phyloP scores from a whole-genome alignment of 2,888 invertebrate genomes.

The Caenorhabditis wallacei region DNA sequence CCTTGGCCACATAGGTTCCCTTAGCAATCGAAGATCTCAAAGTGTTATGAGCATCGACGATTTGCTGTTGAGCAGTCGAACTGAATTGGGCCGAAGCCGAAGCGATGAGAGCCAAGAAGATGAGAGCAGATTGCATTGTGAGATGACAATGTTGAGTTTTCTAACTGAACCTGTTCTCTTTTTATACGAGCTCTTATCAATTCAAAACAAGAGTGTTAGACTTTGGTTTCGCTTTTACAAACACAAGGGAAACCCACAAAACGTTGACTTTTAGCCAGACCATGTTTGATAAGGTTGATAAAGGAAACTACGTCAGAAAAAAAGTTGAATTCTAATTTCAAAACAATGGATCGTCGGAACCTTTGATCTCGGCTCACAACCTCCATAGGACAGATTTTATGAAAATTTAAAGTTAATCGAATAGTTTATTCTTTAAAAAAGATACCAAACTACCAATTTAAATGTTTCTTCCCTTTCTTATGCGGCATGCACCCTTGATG shows the following conservation, averaged over 20 bases:
- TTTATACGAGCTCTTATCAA: not conserved
- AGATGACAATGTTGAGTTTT: slow-evolving; percentile 5
- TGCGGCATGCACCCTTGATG: slow-evolving; percentile 43
- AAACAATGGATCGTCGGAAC: too few relatives aligned
- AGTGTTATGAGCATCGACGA: slow-evolving; percentile 21
- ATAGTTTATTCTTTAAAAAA: too few relatives aligned
- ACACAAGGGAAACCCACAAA: too few relatives aligned
- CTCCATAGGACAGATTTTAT: too few relatives aligned
- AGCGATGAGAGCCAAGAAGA: slow-evolving; percentile 17
- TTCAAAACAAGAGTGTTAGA: too few relatives aligned
- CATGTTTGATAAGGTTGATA: too few relatives aligned
- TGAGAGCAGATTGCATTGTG: slow-evolving; percentile 19
- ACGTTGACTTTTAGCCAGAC: too few relatives aligned
- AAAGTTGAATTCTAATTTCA: too few relatives aligned
- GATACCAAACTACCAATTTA: slow-evolving; percentile 40
- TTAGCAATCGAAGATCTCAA: slow-evolving; percentile 23
- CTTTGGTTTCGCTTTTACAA: too few relatives aligned
- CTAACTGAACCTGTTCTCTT: not conserved
- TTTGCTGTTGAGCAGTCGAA: slow-evolving; percentile 19
- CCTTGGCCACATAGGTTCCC: slow-evolving; percentile 14
- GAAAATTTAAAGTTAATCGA: too few relatives aligned
- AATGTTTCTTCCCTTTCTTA: slow-evolving; percentile 59
- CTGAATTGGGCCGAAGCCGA: slow-evolving; percentile 18
- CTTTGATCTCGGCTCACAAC: too few relatives aligned
- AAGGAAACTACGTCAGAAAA: too few relatives aligned